These are phyloP conservation scores for Nymphalis polychloros DNA, from an alignment of 2,888 invertebrate species.

Conservation along the genomic window DNA sequence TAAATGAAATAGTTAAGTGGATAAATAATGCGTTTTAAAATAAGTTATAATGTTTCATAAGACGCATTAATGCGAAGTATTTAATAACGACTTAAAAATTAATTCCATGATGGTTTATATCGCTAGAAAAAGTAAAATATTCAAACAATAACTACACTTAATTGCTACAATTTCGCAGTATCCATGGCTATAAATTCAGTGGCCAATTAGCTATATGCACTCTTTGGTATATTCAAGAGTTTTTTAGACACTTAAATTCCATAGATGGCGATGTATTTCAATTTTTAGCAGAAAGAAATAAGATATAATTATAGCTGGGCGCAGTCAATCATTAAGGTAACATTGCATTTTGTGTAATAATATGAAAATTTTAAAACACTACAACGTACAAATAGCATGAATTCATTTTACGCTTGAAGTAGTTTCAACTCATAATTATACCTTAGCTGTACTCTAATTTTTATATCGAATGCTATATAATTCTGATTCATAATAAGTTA, in stretches of 20 bases:
- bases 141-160: constrained; percentile 29
- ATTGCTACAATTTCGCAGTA: constrained; percentile 36
- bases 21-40: constrained; percentile 8
- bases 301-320: constrained; percentile 31
- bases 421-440: constrained; percentile 60
- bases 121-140: constrained; percentile 24
- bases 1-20: constrained; percentile 3
- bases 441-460: constrained; percentile 30
- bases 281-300: constrained; percentile 30
- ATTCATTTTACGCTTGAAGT: constrained; percentile 64
- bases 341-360: constrained; percentile 41
- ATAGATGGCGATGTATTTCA: constrained; percentile 24
- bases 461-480: constrained; percentile 23
- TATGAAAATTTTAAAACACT: constrained; percentile 46
- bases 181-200: constrained; percentile 33
- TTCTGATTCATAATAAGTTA: constrained; percentile 14
- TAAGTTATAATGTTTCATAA: constrained; percentile 17
- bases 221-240: constrained; percentile 29
- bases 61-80: constrained; percentile 17
- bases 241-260: constrained; percentile 28
- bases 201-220: constrained; percentile 35
- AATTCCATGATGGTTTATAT: constrained; percentile 20
- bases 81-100: constrained; percentile 23
- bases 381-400: constrained; percentile 45
- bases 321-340: constrained; percentile 38